phyloP scores from a whole-genome alignment of 2,113 vertebrate species.

The Stegastes partitus region DNA sequence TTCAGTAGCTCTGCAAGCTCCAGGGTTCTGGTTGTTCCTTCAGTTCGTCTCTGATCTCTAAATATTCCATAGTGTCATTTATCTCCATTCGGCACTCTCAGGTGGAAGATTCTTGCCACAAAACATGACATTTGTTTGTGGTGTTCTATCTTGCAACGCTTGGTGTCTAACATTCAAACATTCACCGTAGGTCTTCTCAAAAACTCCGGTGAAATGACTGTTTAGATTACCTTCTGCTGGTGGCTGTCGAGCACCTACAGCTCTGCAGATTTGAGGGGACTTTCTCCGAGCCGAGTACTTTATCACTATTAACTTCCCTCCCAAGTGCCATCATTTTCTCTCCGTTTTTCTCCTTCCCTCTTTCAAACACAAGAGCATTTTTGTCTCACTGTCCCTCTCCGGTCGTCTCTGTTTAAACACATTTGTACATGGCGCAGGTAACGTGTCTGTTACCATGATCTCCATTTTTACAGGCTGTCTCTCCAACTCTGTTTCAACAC shows the following conservation, averaged over 20 bases:
- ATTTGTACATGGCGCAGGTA: conserved; percentile 22
- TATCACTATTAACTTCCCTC: conserved; percentile 56
- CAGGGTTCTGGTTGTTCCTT: no score
- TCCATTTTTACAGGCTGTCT: conserved; percentile 24
- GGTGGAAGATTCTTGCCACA: neutral
- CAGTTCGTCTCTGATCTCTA: no score
- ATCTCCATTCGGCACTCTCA: no score
- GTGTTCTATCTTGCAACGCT: conserved; percentile 8
- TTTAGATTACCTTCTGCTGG: conserved; percentile 25
- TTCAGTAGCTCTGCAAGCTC: no score
- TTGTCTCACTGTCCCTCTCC: conserved; percentile 9
- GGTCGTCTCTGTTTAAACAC: conserved; percentile 21
- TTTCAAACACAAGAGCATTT: conserved; percentile 18
- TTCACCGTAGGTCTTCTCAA: neutral
- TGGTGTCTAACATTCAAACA: conserved; percentile 5
- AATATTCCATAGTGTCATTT: no score
- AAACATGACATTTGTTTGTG: conserved; percentile 24
- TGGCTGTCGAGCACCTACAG: conserved; percentile 14
- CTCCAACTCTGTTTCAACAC: conserved; percentile 19
- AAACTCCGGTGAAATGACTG: neutral
- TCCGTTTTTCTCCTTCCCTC: conserved; percentile 14
- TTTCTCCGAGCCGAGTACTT: conserved; percentile 43
- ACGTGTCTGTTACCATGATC: conserved; percentile 16
- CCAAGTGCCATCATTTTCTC: conserved; percentile 53
- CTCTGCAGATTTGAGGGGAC: conserved; percentile 44